Base-by-base conservation (phyloP, 2,888 invertebrate species). In the Pterobdella sp. region DNA sequence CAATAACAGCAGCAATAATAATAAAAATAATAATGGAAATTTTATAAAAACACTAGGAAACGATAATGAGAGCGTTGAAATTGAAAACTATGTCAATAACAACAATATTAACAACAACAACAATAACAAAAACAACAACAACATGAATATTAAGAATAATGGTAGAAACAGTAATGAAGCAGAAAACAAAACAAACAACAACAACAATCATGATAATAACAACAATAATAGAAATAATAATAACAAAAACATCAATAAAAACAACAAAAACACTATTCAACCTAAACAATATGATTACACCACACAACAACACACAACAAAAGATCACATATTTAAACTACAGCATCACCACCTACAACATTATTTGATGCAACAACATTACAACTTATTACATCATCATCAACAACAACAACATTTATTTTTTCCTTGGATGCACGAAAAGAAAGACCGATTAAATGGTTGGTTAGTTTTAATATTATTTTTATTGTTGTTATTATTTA, bases 361-460 rank as follows among this genome's bases (percentile, higher is more conserved):
- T 31, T 49, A 42, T 14, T 49, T 22, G 4, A 14, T 49, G 26
- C 69, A n/a, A 26, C 69, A 29, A 37, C 70, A 49, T 56, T 42
- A 60, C 42, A 31, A 42, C 42, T 31, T 32, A 22, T 29, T 32
- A 22, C 70, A 70, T 7, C 56, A 49, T 7, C 70, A 70, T 52
- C 70, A 70, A 2, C 56, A 56, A 31, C 70, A 70, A 32, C 70
- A 60, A 31, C 66, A 68, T 22, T 42, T 65, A 36, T 68, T 78
- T 78, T 81, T 72, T 79, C 81, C 78, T 0, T 82, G 82, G 82
- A 78, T 81, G 69, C 81, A 81, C 71, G 79, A 80, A 42, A 74
- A 81, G 67, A 77, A 81, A 72, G 82, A 82, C 74, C 76, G 81
- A 69, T 79, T 81, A 70, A 80, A 97, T 29, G 37, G 68, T 68